Evolutionary conservation across 2,113 vertebrate species (phyloP), one percentile per base, ranked within the genome.

Genomic region (Myiozetetes cayanensis): DNA sequence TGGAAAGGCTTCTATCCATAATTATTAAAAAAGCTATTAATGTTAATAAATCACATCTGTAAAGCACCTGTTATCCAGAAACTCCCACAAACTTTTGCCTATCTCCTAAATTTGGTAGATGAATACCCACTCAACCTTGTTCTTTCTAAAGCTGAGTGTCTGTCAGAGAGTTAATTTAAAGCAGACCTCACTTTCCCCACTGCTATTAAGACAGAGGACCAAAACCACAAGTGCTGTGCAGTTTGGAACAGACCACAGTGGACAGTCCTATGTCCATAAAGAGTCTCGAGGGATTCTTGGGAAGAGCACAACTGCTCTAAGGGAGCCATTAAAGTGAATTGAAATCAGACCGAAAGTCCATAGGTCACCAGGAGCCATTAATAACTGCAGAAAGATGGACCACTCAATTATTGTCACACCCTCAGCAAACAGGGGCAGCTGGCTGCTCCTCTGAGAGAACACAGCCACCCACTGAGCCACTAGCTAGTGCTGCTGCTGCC

Each of bases 211-310:
- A 47, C 49, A 93, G 47, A 87, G 41, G 41, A 85, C 9, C 15
- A 55, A 91, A 79, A 28, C 62, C 53, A 49, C 50, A 56, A 70
- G 58, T 14, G 31, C 85, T 39, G 49, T 10, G 67, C 53, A 67
- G 39, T 11, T 67, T 4, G 4, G 47, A 49, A 44, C n/a, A 41
- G 85, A 67, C 14, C 0, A 0, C 66, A 65, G 47, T 0, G 0
- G 65, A 17, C 43, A 55, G 77, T 39, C 49, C 46, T 8, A 1
- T 22, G 49, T 31, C 66, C 44, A 28, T 13, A 37, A 76, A 35
- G 39, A 85, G 49, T 56, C 85, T 67, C 4, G 6, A 49, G 53
- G 71, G 67, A 89, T 0, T 4, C 58, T 46, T 65, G 71, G 28
- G 49, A 90, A 87, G 37, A 73, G 30, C 0, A 0, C 11, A 31